These are phyloP conservation scores for Daphoenositta chrysoptera DNA, from an alignment of 2,113 vertebrate genomes.

Conservation along the genomic window DNA sequence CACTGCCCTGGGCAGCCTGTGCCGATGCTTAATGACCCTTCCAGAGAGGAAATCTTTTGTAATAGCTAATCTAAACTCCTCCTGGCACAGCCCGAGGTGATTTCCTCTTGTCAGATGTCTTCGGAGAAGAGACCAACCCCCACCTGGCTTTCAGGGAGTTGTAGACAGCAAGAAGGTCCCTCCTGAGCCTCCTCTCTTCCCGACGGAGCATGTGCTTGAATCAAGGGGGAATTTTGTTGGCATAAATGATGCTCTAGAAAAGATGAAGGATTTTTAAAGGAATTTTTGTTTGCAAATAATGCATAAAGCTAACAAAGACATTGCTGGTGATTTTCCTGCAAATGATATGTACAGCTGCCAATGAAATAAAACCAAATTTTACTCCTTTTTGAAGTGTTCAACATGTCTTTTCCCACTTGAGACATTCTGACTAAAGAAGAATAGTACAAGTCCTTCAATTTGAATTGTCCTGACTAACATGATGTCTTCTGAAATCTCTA, in stretches of 20 bases:
- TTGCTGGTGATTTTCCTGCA: not conserved
- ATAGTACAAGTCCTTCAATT: not conserved
- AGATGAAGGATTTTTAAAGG: not conserved
- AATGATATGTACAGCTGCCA: not conserved
- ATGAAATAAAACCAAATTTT: not conserved
- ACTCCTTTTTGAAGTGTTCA: not conserved
- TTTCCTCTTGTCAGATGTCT: not conserved
- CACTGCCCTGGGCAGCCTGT: not conserved
- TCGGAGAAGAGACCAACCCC: not conserved
- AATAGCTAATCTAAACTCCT: not conserved
- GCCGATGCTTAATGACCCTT: not conserved
- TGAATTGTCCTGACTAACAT: not conserved
- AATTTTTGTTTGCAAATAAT: not conserved
- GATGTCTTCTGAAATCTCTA: not conserved
- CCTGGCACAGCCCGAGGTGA: not conserved
- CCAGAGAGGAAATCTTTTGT: not conserved
- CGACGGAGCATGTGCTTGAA: not conserved
- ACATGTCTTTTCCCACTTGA: not conserved
- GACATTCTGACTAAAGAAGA: not conserved
- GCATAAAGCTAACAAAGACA: not conserved
- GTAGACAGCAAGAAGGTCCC: not conserved
- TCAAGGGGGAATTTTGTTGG: not conserved
- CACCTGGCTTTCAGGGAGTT: not conserved
- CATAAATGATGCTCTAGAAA: not conserved
- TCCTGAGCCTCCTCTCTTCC: not conserved